These are phyloP conservation scores for Rattus rattus DNA, from an alignment of 2,113 vertebrate genomes.

Conservation along the genomic window DNA sequence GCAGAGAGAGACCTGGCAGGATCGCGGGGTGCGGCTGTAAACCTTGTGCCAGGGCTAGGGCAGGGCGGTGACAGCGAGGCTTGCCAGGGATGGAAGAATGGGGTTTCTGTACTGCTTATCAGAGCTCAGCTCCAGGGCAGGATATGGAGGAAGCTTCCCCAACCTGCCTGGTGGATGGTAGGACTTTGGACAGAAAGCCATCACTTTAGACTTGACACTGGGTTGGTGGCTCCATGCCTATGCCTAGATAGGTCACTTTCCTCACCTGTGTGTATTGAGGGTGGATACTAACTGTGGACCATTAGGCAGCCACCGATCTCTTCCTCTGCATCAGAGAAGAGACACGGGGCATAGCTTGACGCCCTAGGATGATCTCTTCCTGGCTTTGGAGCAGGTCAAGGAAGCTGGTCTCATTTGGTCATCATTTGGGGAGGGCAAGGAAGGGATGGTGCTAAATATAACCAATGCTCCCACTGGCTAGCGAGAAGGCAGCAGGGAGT, in stretches of 20 bases:
- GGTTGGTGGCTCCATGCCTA: not conserved
- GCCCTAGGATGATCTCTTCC: not conserved
- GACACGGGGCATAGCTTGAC: not conserved
- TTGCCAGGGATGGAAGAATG: slow-evolving; percentile 67
- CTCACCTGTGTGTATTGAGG: not conserved
- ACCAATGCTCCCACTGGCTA: fast-evolving
- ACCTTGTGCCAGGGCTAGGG: not conserved
- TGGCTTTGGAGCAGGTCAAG: not conserved
- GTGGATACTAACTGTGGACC: fast-evolving
- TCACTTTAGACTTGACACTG: not conserved
- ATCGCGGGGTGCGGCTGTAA: not conserved
- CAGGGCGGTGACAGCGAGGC: not conserved
- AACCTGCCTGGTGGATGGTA: not conserved
- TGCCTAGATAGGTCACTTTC: not conserved
- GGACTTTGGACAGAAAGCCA: slow-evolving; percentile 48
- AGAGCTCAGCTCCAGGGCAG: not conserved
- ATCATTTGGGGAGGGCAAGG: fast-evolving
- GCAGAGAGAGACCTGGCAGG: not conserved
- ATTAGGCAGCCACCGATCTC: fast-evolving
- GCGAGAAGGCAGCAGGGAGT: not conserved
- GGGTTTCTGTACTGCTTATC: slow-evolving; percentile 74
- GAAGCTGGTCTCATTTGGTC: not conserved
- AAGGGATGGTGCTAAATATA: not conserved
- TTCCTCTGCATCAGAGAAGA: not conserved
- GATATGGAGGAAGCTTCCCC: slow-evolving; percentile 40